These are phyloP conservation scores for Athetis lepigone DNA, from an alignment of 2,888 invertebrate genomes.

Conservation along the genomic window DNA sequence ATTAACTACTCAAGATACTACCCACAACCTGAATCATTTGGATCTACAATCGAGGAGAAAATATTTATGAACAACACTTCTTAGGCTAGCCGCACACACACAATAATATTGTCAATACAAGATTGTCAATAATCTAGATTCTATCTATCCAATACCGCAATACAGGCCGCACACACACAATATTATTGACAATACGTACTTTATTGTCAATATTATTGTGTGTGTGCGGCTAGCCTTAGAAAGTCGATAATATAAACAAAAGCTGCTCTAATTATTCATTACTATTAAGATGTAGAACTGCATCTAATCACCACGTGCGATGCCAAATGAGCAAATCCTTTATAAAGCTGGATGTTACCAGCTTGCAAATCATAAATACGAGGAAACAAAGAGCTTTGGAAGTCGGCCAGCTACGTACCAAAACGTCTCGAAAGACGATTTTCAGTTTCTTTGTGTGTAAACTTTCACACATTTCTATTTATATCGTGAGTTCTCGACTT, in stretches of 20 bases:
- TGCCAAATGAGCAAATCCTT: constrained; percentile 60
- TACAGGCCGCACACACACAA: too few relatives aligned
- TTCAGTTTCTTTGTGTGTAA: constrained; percentile 82
- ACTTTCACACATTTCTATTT: constrained; percentile 68
- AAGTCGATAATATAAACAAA: constrained; percentile 23
- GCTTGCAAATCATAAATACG: constrained; percentile 75
- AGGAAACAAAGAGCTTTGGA: constrained; percentile 84
- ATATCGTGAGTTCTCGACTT: constrained; percentile 53
- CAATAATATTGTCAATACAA: too few relatives aligned
- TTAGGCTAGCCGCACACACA: too few relatives aligned
- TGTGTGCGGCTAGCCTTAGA: too few relatives aligned
- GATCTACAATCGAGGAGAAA: constrained; percentile 18
- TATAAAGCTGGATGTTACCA: constrained; percentile 53
- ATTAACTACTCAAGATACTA: constrained; percentile 37
- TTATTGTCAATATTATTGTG: too few relatives aligned
- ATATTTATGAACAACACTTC: constrained; percentile 27
- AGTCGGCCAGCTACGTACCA: constrained; percentile 72
- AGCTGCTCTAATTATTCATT: constrained; percentile 26
- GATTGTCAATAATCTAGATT: too few relatives aligned
- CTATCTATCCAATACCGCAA: too few relatives aligned
- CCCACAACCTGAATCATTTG: constrained; percentile 39
- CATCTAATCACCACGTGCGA: constrained; percentile 41
- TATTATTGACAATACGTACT: too few relatives aligned
- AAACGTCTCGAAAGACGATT: constrained; percentile 65
- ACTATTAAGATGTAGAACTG: constrained; percentile 26